Conservation (phyloP, 2,797 vertebrate species). For the Chelidonichthys spinosus region DNA sequence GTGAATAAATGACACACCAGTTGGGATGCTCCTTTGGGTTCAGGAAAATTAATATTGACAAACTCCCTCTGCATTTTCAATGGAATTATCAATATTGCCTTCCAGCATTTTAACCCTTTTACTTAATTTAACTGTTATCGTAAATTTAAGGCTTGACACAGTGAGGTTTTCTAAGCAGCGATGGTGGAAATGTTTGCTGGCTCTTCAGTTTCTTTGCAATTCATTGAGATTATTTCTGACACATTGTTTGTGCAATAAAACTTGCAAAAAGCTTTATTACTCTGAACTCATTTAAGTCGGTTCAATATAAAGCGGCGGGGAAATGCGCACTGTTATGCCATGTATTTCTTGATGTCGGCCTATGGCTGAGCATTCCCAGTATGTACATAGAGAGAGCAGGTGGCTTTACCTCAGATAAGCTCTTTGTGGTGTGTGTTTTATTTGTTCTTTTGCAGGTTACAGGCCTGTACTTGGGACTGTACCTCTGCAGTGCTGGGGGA, state of each 20-base stretch:
- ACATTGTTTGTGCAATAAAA: constrained; percentile 74
- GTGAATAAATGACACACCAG: constrained; percentile 86
- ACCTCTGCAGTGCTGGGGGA: constrained; percentile 91
- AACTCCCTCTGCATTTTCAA: constrained; percentile 85
- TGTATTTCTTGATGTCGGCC: constrained; percentile 34
- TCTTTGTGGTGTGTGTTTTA: constrained; percentile 51
- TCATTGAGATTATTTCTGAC: constrained; percentile 72
- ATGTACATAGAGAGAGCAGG: constrained; percentile 6
- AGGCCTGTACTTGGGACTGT: constrained; percentile 87
- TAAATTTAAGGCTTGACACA: constrained; percentile 81
- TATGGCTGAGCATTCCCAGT: constrained; percentile 36
- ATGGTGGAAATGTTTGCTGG: constrained; percentile 60
- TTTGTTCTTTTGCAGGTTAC: constrained; percentile 60
- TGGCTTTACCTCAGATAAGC: constrained; percentile 52
- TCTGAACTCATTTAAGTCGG: constrained; percentile 62
- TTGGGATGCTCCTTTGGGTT: constrained; percentile 85
- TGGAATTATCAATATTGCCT: constrained; percentile 88
- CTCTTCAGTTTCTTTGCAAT: constrained; percentile 67
- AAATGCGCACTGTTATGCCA: constrained; percentile 46
- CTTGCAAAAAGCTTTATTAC: constrained; percentile 72
- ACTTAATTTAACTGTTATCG: constrained; percentile 87
- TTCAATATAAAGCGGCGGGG: constrained; percentile 54
- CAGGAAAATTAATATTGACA: constrained; percentile 90
- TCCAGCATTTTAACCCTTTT: constrained; percentile 87
- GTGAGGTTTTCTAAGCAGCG: constrained; percentile 62